These are phyloP conservation scores for Athalia rosae DNA, from an alignment of 2,888 invertebrate genomes.

Conservation along the genomic window DNA sequence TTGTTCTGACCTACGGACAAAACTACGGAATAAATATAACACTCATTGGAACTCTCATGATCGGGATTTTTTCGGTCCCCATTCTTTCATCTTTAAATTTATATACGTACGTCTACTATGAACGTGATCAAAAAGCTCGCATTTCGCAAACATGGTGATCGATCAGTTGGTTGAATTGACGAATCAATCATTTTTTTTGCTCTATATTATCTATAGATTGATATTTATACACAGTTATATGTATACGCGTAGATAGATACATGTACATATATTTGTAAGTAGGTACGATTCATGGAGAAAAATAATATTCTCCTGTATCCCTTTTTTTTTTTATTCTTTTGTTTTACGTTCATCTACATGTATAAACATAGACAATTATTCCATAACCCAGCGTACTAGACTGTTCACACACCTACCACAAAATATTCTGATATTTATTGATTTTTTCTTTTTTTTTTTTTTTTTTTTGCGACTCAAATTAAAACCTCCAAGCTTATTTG, in stretches of 20 bases:
- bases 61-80: background rate
- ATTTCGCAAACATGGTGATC: conserved; percentile 12
- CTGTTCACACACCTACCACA: conserved; percentile 49
- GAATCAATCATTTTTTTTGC: background rate
- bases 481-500: too few species aligned
- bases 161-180: conserved; percentile 19
- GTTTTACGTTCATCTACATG: background rate
- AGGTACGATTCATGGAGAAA: conserved; percentile 35
- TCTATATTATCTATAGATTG: conserved; percentile 25
- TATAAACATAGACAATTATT: conserved; percentile 23
- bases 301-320: background rate
- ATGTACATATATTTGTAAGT: conserved; percentile 15
- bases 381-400: conserved; percentile 72
- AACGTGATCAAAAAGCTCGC: background rate
- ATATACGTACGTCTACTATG: conserved; percentile 3
- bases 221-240: conserved; percentile 21
- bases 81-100: background rate
- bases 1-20: conserved; percentile 1
- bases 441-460: background rate
- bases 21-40: background rate
- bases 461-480: background rate
- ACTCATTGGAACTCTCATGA: background rate
- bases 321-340: background rate
- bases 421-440: background rate
- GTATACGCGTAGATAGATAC: conserved; percentile 18